A percentile compares a stretch with the other conserved stretches of the same genome.
Conservation (phyloP, 2,888 invertebrate genomes). For the Cheilosia vulpina region DNA sequence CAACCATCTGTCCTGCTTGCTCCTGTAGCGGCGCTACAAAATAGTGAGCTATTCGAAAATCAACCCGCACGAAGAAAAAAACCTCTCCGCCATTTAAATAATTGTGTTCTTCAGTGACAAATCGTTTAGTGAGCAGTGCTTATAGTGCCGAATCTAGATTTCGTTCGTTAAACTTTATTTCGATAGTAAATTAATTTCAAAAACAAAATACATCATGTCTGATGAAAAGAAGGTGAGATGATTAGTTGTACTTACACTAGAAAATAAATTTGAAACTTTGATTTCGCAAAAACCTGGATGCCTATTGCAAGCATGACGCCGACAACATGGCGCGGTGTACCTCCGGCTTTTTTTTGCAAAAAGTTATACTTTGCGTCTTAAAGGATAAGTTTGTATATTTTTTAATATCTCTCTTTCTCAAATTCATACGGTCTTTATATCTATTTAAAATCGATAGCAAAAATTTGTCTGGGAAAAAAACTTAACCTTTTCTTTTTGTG, state of each 20-base stretch:
- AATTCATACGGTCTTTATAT: not conserved
- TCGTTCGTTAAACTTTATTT: constrained; percentile 66
- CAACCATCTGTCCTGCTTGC: constrained; percentile 53
- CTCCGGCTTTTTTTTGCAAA: constrained; percentile 66
- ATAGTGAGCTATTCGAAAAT: constrained; percentile 38
- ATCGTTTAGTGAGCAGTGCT: constrained; percentile 56
- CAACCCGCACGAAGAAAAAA: constrained; percentile 54
- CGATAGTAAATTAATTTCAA: constrained; percentile 66
- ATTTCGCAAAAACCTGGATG: constrained; percentile 46
- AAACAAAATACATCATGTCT: constrained; percentile 77
- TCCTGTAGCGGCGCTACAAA: constrained; percentile 63
- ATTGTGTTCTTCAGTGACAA: constrained; percentile 74
- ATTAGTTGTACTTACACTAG: constrained; percentile 28
- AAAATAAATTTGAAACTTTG: constrained; percentile 19
- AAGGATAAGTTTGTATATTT: too few relatives aligned
- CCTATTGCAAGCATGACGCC: constrained; percentile 77
- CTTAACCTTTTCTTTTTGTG: constrained; percentile 37
- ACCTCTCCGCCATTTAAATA: constrained; percentile 76
- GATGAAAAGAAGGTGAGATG: constrained; percentile 80
- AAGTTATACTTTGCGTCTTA: constrained; percentile 2
- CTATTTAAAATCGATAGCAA: not conserved
- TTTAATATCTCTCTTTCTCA: too few relatives aligned
- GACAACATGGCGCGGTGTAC: constrained; percentile 79
- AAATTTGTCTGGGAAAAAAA: constrained; percentile 17
- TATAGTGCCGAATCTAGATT: constrained; percentile 61